A percentile compares a stretch with the other conserved stretches of the same genome.
Evolutionary conservation across 2,888 invertebrate genomes (phyloP).

Genomic region (Galerucella calmariensis): DNA sequence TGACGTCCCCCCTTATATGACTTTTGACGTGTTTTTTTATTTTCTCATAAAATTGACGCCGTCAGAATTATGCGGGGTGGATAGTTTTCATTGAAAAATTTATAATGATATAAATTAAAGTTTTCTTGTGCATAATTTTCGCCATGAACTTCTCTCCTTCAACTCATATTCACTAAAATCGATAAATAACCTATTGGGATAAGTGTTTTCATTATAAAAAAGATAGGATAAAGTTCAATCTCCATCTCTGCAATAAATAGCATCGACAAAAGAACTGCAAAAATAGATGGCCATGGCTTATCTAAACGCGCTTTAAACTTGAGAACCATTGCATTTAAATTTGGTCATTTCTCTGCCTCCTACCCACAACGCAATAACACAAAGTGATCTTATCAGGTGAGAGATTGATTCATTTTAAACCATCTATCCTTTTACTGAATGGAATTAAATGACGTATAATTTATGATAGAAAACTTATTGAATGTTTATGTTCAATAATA

Average conservation of each 20-base stretch:
- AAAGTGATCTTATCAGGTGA: conserved; percentile 42
- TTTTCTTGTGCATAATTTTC: background rate
- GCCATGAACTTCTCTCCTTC: background rate
- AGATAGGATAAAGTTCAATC: conserved; percentile 18
- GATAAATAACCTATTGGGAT: background rate
- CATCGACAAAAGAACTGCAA: conserved; percentile 56
- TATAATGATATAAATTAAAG: no score
- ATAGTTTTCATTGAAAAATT: no score
- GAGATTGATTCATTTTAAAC: conserved; percentile 32
- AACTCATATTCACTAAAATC: background rate
- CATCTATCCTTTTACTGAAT: conserved; percentile 14
- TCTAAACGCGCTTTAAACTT: conserved; percentile 65
- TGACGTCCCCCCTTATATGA: no score
- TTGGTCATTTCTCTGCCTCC: conserved; percentile 55
- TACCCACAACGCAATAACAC: conserved; percentile 37
- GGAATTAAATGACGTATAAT: background rate
- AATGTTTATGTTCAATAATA: no score
- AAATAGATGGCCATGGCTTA: conserved; percentile 65
- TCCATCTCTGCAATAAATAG: conserved; percentile 42
- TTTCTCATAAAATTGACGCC: no score
- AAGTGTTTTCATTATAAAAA: background rate
- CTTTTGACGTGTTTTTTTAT: no score
- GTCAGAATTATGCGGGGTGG: no score
- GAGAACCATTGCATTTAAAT: conserved; percentile 62
- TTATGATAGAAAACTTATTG: no score